These are phyloP conservation scores for Drosophila tropicalis DNA, from an alignment of 1,140 invertebrate species.

Conservation along the genomic window DNA sequence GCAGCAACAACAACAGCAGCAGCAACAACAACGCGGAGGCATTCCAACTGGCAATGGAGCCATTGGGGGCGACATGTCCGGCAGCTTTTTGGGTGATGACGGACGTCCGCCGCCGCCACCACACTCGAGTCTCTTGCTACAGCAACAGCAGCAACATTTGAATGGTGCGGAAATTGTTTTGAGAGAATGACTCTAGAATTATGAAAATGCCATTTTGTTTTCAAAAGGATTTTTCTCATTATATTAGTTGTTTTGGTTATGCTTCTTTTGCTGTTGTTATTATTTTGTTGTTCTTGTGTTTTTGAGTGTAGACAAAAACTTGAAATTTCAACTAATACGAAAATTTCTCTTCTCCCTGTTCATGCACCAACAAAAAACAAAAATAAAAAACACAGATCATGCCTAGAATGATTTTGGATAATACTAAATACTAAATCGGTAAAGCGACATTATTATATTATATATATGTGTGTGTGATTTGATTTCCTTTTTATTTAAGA, in stretches of 20 bases:
- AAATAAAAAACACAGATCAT: constrained; percentile 46
- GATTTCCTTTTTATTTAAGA: neutral
- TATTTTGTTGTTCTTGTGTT: constrained; percentile 45
- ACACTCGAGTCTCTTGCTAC: constrained; percentile 91
- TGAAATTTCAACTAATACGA: constrained; percentile 54
- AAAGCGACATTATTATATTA: constrained; percentile 53
- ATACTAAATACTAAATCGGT: constrained; percentile 46
- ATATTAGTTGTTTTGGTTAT: constrained; percentile 24
- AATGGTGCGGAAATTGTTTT: constrained; percentile 84
- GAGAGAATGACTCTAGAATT: constrained; percentile 10
- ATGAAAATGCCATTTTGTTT: neutral
- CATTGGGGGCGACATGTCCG: constrained; percentile 60
- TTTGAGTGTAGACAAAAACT: constrained; percentile 13
- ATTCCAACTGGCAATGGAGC: constrained; percentile 68
- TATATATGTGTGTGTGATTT: constrained; percentile 10
- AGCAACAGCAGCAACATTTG: constrained; percentile 85
- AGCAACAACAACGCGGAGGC: constrained; percentile 36
- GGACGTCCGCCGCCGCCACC: constrained; percentile 87
- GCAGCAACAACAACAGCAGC: constrained; percentile 50
- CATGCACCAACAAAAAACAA: constrained; percentile 1
- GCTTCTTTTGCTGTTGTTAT: constrained; percentile 25
- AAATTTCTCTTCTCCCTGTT: constrained; percentile 52
- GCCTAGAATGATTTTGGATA: constrained; percentile 58
- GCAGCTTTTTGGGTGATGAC: constrained; percentile 84
- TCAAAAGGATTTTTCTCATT: constrained; percentile 15